A percentile compares a stretch with the other conserved stretches of the same genome.
These are phyloP conservation scores for Trachymyrmex septentrionalis DNA, from an alignment of 1,140 invertebrate genomes.

Conservation along the genomic window DNA sequence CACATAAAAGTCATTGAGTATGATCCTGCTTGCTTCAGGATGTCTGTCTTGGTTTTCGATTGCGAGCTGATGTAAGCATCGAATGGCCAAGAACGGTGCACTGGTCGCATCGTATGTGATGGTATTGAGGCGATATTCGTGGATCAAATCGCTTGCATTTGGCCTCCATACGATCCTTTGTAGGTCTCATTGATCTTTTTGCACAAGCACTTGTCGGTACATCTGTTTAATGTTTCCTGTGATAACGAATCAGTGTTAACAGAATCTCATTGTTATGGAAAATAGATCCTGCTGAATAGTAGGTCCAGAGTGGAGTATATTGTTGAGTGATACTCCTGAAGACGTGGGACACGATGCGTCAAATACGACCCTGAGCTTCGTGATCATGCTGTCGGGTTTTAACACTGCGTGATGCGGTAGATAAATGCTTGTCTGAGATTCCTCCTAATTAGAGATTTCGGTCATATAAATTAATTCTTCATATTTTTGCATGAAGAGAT, in stretches of 20 bases:
- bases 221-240: neutral
- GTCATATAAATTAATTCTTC: neutral
- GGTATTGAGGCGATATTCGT: too few relatives aligned
- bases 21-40: too few relatives aligned
- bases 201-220: neutral
- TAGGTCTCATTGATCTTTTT: neutral
- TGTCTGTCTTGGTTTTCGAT: too few relatives aligned
- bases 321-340: neutral
- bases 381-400: neutral
- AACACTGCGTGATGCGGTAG: neutral
- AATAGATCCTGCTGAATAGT: neutral
- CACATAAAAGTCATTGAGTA: too few relatives aligned
- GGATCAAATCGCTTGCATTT: too few relatives aligned
- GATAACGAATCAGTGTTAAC: neutral
- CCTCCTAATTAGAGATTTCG: too few relatives aligned
- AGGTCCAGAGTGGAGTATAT: neutral
- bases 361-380: neutral
- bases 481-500: neutral
- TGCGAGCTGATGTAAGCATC: too few relatives aligned
- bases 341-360: neutral
- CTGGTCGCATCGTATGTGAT: too few relatives aligned
- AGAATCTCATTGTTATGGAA: neutral
- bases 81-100: too few relatives aligned
- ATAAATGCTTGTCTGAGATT: neutral
- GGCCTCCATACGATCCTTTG: neutral